Conservation (phyloP, 1,140 invertebrate genomes). For the Heliconius melpomene region DNA sequence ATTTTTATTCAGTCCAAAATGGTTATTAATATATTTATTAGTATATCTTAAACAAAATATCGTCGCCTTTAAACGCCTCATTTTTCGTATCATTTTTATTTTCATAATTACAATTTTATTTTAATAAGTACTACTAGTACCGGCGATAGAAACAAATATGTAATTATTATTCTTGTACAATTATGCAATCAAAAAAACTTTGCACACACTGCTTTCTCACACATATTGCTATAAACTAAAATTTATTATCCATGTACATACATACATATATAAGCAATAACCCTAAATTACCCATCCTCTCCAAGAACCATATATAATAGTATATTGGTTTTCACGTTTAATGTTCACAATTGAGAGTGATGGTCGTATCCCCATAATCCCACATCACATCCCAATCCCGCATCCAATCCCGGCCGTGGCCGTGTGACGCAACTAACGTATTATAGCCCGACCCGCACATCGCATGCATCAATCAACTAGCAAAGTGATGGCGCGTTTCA, state of each 20-base stretch:
- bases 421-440: conserved; percentile 42
- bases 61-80: too few relatives aligned
- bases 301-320: conserved; percentile 39
- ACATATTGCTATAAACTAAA: too few relatives aligned
- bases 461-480: conserved; percentile 46
- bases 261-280: background rate
- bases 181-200: background rate
- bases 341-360: conserved; percentile 44
- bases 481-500: conserved; percentile 38
- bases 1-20: too few relatives aligned
- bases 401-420: conserved; percentile 36
- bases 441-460: conserved; percentile 38
- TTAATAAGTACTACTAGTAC: too few relatives aligned
- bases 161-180: too few relatives aligned
- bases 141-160: too few relatives aligned
- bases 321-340: conserved; percentile 44
- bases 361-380: conserved; percentile 43
- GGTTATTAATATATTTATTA: too few relatives aligned
- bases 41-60: too few relatives aligned
- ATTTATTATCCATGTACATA: background rate
- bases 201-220: too few relatives aligned
- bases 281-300: conserved; percentile 17
- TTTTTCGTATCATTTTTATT: too few relatives aligned
- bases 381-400: conserved; percentile 42
- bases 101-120: too few relatives aligned